Percentiles rank a stretch among this genome's conserved stretches.
Conservation (phyloP, 2,888 invertebrate genomes). For the Apotomis turbidana region DNA sequence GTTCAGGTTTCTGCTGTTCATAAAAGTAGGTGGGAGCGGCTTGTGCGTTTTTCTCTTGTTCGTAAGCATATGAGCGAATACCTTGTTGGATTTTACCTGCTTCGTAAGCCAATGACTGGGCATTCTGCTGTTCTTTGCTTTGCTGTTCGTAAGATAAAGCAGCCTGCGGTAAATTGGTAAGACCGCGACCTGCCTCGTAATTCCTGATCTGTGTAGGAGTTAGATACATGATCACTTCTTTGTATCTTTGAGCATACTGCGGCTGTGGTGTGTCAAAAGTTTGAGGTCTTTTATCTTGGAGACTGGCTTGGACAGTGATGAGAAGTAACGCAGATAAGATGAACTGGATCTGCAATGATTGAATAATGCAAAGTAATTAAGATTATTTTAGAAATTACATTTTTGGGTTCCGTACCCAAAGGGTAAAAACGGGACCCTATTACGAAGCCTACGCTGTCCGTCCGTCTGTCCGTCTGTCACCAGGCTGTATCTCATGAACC, state of each 20-base stretch:
- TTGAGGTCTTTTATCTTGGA: conserved; percentile 58
- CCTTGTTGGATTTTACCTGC: not conserved
- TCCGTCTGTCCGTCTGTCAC: too few species aligned
- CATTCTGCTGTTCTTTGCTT: not conserved
- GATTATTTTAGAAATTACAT: too few species aligned
- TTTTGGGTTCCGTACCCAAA: too few species aligned
- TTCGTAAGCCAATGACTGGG: not conserved
- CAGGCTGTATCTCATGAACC: too few species aligned
- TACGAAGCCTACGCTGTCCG: too few species aligned
- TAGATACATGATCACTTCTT: conserved; percentile 68
- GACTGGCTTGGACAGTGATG: conserved; percentile 50
- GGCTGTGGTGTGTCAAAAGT: conserved; percentile 49
- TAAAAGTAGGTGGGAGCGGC: conserved; percentile 20
- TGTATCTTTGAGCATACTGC: conserved; percentile 52
- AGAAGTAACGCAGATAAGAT: conserved; percentile 53
- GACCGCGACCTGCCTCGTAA: conserved; percentile 57
- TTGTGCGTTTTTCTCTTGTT: conserved; percentile 29
- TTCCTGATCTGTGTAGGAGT: conserved; percentile 68
- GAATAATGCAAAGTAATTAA: not conserved
- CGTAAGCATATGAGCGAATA: not conserved
- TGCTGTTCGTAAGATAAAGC: conserved; percentile 5
- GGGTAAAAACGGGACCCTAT: too few species aligned
- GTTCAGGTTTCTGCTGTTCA: conserved; percentile 15
- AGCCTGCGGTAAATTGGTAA: conserved; percentile 29
- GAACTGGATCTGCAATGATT: conserved; percentile 58